phyloP scores from a whole-genome alignment of 2,797 vertebrate genomes.

The Rhinella marina region DNA sequence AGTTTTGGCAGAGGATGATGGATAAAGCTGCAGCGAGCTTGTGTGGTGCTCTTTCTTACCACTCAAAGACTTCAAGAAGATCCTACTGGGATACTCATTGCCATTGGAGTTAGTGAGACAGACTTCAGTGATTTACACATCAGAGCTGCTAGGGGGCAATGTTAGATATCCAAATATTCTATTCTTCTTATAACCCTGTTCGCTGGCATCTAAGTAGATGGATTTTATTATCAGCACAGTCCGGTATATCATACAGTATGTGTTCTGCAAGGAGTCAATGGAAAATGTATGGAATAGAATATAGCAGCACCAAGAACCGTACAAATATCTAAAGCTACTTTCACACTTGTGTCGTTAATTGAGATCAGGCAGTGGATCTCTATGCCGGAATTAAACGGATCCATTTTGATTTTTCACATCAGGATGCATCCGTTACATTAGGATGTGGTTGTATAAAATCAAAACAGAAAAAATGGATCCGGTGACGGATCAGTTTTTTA shows the following conservation, averaged over 20 bases:
- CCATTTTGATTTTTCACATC: no score
- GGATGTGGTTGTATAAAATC: no score
- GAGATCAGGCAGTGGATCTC: no score
- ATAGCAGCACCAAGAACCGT: neutral
- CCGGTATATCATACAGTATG: neutral
- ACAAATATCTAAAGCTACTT: no score
- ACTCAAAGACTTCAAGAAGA: slow-evolving; percentile 15
- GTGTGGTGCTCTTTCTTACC: slow-evolving; percentile 36
- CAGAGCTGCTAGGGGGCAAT: neutral
- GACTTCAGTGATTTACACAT: neutral
- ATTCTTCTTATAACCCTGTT: neutral
- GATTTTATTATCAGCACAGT: neutral
- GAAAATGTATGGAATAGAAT: neutral
- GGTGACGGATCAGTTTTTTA: no score
- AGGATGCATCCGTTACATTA: no score
- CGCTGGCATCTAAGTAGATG: neutral
- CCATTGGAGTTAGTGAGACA: neutral
- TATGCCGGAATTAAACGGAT: no score
- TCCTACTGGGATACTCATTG: slow-evolving; percentile 24
- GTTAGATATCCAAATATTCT: neutral
- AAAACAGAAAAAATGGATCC: no score
- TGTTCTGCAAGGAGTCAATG: neutral
- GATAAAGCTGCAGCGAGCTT: slow-evolving; percentile 16
- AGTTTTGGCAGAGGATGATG: slow-evolving; percentile 45
- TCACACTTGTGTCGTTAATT: no score